Conservation (phyloP, 2,888 invertebrate genomes). For the Smittia aterrima region DNA sequence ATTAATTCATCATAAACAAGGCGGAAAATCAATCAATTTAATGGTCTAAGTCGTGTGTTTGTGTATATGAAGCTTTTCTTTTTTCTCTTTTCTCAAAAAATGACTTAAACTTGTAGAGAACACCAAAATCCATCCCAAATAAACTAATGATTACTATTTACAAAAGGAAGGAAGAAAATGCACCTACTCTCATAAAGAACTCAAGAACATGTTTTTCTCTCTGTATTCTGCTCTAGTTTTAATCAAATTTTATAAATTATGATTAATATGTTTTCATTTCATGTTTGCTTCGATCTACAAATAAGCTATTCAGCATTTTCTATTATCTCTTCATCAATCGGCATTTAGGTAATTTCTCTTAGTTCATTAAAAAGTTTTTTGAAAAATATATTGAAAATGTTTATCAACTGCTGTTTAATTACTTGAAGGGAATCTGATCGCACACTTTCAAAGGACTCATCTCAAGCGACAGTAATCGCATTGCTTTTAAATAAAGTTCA, state of each 20-base stretch:
- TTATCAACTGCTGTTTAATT: not conserved
- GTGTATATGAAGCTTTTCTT: not conserved
- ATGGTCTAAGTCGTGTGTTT: constrained; percentile 4
- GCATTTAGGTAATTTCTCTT: not conserved
- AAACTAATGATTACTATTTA: not conserved
- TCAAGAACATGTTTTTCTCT: not conserved
- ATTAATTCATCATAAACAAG: not conserved
- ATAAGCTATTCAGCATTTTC: not conserved
- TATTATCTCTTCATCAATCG: not conserved
- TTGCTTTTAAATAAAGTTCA: too few species aligned
- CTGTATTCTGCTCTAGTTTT: not conserved
- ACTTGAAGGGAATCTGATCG: not conserved
- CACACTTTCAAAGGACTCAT: not conserved
- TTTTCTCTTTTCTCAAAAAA: not conserved
- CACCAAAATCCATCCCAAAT: constrained; percentile 5
- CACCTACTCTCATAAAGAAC: not conserved
- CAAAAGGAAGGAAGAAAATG: not conserved
- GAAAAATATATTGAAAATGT: not conserved
- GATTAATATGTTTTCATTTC: not conserved
- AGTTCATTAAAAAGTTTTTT: constrained; percentile 13
- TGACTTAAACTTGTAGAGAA: constrained; percentile 17
- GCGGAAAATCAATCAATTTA: constrained; percentile 1
- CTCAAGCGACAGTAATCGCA: too few species aligned
- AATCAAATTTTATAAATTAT: not conserved
- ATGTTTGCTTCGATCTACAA: not conserved